Evolutionary conservation across 1,140 invertebrate genomes (phyloP), one percentile per base, ranked within the genome.

Genomic region (Euura lappo): DNA sequence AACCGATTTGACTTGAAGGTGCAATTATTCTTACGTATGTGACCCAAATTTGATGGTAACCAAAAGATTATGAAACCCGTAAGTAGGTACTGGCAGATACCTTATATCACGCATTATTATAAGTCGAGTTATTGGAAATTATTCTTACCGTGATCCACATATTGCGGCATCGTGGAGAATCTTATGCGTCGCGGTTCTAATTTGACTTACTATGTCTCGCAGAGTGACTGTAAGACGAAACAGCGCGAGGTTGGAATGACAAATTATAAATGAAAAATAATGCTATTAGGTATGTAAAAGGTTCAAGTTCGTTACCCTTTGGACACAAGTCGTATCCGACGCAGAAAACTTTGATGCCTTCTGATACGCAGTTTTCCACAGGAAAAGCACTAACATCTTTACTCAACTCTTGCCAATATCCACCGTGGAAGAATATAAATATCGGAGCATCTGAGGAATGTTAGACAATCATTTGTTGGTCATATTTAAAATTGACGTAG

Each of bases 321-420:
- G 94, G 94, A 74, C 94, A 94, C 1, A 95, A 85, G 78, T 94
- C 93, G 80, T 96, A 96, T 45, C 93, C 94, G 64, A 94, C 81
- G 1, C 92, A 85, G 7, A 94, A 85, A 0, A 93, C 93, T 78
- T 93, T 92, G 65, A 93, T 90, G 2, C 91, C 92, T 28, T 88
- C 88, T 46, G 88, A 83, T 71, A 93, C 87, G 0, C 95, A 83
- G 0, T 91, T 88, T 3, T 84, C 79, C 0, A 92, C 93, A 13
- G 90, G 87, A 73, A 93, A 94, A 44, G 90, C 88, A 1, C 92
- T 90, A 6, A 91, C 77, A 47, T 93, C 91, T 77, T 92, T 91
- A 45, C 90, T 92, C 6, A 94, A 79, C 76, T 90, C 88, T 81
- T 94, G 93, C 95, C 95, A 97, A 78, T 93, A 96, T 28, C 95